Base-by-base conservation (phyloP, 1,140 invertebrate genomes). In the Argopecten irradians region DNA sequence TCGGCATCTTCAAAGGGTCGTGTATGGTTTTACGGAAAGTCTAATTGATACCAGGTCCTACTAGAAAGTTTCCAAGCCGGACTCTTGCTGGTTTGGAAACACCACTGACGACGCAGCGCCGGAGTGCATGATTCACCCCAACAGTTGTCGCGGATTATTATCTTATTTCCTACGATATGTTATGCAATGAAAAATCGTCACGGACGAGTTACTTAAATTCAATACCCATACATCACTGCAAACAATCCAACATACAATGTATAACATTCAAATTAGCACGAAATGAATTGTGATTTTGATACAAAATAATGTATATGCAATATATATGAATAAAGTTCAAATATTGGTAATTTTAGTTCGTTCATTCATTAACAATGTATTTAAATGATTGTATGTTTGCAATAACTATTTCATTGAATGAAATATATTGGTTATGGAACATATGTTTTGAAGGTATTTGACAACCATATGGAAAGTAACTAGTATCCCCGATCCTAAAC, bases 11-110 rank as follows among this genome's bases (percentile, higher is more conserved):
- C 55, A 71, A 71, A 71, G 55, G 28, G 55, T 71, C 55, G 5
- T 71, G n/a, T 71, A 28, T 71, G 55, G 16, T 71, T n/a, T 71
- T 71, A 71, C 55, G 55, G 55, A 71, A 71, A 28, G 55, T 71
- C n/a, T 71, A 28, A 71, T 71, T 71, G 55, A 71, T 71, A 71
- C n/a, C 22, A 71, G 2, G 7, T 28, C 55, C n/a, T 5, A 71
- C 22, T 71, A 71, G 55, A 71, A 71, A 28, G 22, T 71, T 71
- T 16, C 55, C 55, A 71, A 39, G 8, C 28, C 55, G 55, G 55
- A 71, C 55, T 71, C 55, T 22, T 71, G 55, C 55, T 71, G 55
- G 55, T 71, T 71, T n/a, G 55, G 55, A 71, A 71, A 71, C 55
- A 71, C 55, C 55, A 16, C n/a, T 71, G 55, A 28, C 55, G 55